Conservation (phyloP, 2,113 vertebrate genomes). For the Emydura subglobosa region DNA sequence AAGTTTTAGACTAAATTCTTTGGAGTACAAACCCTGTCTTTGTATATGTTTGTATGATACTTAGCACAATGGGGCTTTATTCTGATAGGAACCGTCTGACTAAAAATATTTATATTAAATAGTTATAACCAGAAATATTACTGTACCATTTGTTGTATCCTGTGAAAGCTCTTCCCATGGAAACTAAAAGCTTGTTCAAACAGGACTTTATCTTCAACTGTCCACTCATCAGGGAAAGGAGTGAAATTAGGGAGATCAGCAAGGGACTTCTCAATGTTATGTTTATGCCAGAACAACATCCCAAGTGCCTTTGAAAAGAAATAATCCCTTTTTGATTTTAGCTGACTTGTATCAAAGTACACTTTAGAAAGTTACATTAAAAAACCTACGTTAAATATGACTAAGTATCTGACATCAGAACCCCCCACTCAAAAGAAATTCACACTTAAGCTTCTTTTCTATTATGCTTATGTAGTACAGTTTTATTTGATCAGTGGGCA, state of each 20-base stretch:
- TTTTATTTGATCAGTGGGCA: constrained; percentile 32
- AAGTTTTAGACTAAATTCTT: background rate
- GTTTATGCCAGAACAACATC: constrained; percentile 99
- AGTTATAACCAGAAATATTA: constrained; percentile 9
- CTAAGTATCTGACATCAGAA: constrained; percentile 30
- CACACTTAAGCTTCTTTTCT: constrained; percentile 11
- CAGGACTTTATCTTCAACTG: constrained; percentile 97
- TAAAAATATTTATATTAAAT: background rate
- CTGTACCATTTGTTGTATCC: constrained; percentile 98
- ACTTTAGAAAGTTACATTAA: constrained; percentile 47
- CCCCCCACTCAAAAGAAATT: constrained; percentile 8
- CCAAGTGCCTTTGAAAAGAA: constrained; percentile 90
- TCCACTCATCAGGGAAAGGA: constrained; percentile 99
- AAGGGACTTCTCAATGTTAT: constrained; percentile 98
- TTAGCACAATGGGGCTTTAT: background rate
- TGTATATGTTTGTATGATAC: background rate
- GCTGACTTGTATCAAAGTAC: constrained; percentile 38
- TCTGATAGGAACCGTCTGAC: background rate
- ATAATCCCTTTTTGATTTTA: constrained; percentile 69
- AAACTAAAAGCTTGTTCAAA: constrained; percentile 99
- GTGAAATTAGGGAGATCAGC: constrained; percentile 99
- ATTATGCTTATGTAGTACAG: background rate
- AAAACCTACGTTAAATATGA: constrained; percentile 24
- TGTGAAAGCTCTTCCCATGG: constrained; percentile 99
- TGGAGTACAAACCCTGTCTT: background rate